These are phyloP conservation scores for Mimas tiliae DNA, from an alignment of 2,888 invertebrate species.

Conservation along the genomic window DNA sequence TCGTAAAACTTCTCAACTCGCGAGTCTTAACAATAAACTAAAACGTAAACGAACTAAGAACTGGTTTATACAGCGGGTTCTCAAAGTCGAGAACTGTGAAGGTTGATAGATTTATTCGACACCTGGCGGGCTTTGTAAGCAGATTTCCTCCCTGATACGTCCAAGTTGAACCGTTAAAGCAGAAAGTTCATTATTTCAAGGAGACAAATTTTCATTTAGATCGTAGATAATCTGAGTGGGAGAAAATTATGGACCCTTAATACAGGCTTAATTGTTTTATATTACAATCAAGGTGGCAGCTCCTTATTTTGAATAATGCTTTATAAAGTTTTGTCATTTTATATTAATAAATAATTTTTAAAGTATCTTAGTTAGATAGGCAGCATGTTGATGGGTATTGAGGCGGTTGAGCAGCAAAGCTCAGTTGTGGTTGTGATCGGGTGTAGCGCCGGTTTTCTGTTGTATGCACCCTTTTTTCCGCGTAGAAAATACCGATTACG, in stretches of 20 bases:
- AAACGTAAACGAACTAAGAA: conserved; percentile 15
- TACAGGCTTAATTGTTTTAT: conserved; percentile 17
- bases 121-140: conserved; percentile 47
- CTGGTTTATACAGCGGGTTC: conserved; percentile 14
- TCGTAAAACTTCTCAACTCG: not conserved
- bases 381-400: not conserved
- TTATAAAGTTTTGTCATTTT: not conserved
- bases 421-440: no score
- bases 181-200: conserved; percentile 48
- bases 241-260: conserved; percentile 23
- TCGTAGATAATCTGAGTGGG: conserved; percentile 40
- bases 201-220: conserved; percentile 54
- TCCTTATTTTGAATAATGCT: not conserved
- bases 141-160: conserved; percentile 37
- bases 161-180: conserved; percentile 36
- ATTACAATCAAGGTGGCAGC: conserved; percentile 5
- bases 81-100: conserved; percentile 29
- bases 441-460: no score
- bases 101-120: conserved; percentile 45
- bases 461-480: no score
- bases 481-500: no score
- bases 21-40: conserved; percentile 10
- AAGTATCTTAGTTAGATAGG: not conserved
- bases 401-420: no score
- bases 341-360: not conserved